phyloP scores from a whole-genome alignment of 30 jellyfish, hydroid and myxozoan genomes.

The Hydractinia symbiolongicarpus region DNA sequence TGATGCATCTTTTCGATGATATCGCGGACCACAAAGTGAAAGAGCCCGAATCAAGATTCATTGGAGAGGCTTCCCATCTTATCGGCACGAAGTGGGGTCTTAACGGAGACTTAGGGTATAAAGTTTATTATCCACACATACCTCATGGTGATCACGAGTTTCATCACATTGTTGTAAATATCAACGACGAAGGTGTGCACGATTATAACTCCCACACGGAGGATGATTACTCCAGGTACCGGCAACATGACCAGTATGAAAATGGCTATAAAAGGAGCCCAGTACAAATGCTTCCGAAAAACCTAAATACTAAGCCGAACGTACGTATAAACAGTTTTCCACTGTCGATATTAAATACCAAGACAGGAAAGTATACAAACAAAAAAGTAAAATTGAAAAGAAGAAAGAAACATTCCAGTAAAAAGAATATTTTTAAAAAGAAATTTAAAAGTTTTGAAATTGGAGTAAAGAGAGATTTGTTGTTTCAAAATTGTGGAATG shows the following conservation, averaged over 20 bases:
- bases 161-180: constrained; percentile 25
- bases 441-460: neutral
- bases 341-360: too few species aligned
- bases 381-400: neutral
- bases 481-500: constrained; percentile 1
- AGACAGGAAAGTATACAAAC: too few species aligned
- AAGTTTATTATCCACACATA: constrained; percentile 37
- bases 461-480: neutral
- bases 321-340: too few species aligned
- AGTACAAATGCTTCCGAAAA: neutral
- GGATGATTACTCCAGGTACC: neutral
- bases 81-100: constrained; percentile 42
- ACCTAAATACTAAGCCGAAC: too few species aligned
- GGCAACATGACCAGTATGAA: neutral
- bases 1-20: constrained; percentile 27
- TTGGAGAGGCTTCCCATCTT: constrained; percentile 33
- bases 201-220: neutral
- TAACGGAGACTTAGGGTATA: constrained; percentile 32
- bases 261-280: neutral
- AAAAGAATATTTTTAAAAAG: neutral
- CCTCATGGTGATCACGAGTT: constrained; percentile 9
- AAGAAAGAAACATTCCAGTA: neutral
- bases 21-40: constrained; percentile 23
- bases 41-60: constrained; percentile 32
- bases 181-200: constrained; percentile 28